phyloP scores from a whole-genome alignment of 2,888 invertebrate species.

The Frankliniella fusca region DNA sequence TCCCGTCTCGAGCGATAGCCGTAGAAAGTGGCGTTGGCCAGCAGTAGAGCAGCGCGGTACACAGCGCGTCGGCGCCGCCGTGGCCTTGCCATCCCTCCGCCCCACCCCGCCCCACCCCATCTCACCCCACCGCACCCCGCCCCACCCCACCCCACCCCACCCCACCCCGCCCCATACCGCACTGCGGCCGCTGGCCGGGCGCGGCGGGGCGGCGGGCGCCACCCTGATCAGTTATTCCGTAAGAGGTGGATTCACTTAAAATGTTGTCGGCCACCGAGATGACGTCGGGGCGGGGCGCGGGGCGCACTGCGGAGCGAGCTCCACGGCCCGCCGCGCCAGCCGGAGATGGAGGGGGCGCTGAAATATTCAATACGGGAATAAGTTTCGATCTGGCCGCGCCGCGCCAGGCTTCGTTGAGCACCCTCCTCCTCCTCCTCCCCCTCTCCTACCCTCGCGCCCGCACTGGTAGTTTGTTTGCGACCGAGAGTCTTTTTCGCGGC shows the following conservation, averaged over 20 bases:
- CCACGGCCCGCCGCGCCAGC: not conserved
- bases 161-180: too few relatives aligned
- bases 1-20: too few relatives aligned
- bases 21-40: too few relatives aligned
- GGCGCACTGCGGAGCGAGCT: not conserved
- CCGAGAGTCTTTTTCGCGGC: too few relatives aligned
- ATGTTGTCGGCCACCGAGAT: constrained; percentile 4
- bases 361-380: constrained; percentile 25
- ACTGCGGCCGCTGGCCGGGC: not conserved
- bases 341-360: not conserved
- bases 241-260: constrained; percentile 17
- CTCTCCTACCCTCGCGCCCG: not conserved
- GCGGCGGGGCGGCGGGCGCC: not conserved
- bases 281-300: not conserved
- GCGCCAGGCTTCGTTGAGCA: not conserved
- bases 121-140: too few relatives aligned
- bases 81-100: too few relatives aligned
- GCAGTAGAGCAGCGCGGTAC: too few relatives aligned
- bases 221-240: constrained; percentile 3
- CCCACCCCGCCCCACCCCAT: too few relatives aligned
- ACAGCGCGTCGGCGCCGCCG: too few relatives aligned
- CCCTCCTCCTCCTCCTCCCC: too few relatives aligned
- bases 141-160: too few relatives aligned
- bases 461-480: not conserved
- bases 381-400: constrained; percentile 12